Evolutionary conservation across 2,113 vertebrate species (phyloP).

Genomic region (Indicator maculatus): DNA sequence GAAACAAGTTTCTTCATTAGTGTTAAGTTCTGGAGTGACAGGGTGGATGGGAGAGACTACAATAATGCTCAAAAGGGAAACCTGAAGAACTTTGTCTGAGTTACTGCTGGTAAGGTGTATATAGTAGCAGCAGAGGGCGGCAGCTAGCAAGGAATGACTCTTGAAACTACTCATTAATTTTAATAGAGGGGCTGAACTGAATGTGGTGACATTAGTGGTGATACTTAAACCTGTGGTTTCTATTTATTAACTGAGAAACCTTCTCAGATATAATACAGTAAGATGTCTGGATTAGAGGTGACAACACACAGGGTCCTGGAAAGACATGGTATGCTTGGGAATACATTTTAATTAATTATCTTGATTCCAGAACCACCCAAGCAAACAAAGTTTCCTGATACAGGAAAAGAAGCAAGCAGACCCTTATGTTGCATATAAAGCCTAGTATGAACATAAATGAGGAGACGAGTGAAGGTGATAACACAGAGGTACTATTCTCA

Average conservation of each 20-base stretch:
- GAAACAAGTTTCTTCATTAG: not conserved
- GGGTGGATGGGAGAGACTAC: not conserved
- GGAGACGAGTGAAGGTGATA: not conserved
- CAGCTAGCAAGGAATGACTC: conserved; percentile 21
- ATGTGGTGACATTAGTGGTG: not conserved
- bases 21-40: not conserved
- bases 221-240: not conserved
- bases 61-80: not conserved
- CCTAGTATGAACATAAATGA: not conserved
- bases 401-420: not conserved
- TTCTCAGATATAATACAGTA: not conserved
- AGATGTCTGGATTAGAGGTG: not conserved
- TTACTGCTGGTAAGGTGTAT: not conserved
- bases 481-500: not conserved
- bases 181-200: not conserved
- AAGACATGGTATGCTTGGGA: not conserved
- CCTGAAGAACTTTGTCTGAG: not conserved
- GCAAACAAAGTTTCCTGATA: not conserved
- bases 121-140: not conserved
- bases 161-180: not conserved
- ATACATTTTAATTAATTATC: not conserved
- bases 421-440: not conserved
- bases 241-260: not conserved
- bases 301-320: not conserved
- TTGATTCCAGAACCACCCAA: not conserved